phyloP scores from a whole-genome alignment of 2,797 vertebrate genomes.

The Tenualosa ilisha region DNA sequence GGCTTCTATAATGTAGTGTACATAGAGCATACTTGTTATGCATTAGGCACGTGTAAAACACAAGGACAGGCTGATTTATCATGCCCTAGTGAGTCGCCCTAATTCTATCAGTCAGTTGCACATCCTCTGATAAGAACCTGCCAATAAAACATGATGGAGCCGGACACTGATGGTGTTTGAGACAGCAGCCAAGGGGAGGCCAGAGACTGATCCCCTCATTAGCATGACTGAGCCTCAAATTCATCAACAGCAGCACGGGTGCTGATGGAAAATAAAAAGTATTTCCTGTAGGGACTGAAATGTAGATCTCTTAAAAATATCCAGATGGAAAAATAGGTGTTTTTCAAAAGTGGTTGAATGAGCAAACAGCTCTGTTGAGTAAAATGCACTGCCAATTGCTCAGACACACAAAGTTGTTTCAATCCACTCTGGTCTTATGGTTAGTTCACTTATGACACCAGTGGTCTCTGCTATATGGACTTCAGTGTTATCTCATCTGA shows the following conservation, averaged over 20 bases:
- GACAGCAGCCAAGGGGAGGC: neutral
- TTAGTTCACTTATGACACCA: neutral
- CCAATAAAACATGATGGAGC: conserved; percentile 2
- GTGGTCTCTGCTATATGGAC: neutral
- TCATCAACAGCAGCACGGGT: neutral
- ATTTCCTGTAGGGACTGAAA: too few relatives aligned
- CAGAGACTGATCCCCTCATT: neutral
- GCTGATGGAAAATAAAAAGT: neutral
- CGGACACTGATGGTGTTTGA: conserved; percentile 20
- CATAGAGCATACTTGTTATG: neutral
- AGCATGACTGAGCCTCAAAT: neutral
- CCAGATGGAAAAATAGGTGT: neutral
- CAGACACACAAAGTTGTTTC: neutral
- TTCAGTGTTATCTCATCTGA: neutral
- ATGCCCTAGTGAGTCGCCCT: conserved; percentile 28
- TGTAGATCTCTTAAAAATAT: neutral
- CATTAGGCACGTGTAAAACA: neutral
- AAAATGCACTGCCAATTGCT: neutral
- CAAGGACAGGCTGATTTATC: neutral
- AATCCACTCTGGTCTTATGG: neutral
- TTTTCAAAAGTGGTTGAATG: neutral
- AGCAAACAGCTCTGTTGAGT: neutral
- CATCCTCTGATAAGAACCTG: conserved; percentile 34
- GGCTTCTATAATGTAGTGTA: neutral
- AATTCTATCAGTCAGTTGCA: conserved; percentile 41